Conservation (phyloP, 2,113 vertebrate genomes). For the Stegostoma tigrinum region DNA sequence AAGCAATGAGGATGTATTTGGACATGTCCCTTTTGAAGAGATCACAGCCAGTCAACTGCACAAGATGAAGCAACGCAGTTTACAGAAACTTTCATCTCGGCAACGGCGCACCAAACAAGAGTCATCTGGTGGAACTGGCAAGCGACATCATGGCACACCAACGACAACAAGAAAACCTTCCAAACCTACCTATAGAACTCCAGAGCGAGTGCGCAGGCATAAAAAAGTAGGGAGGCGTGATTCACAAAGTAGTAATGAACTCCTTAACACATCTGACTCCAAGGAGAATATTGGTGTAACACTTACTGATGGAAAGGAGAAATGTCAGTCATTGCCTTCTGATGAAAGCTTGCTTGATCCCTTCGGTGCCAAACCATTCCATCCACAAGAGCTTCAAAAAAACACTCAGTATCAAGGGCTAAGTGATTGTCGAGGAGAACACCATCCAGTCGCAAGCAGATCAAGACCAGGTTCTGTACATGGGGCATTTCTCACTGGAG, state of each 20-base stretch:
- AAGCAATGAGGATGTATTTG: constrained; percentile 73
- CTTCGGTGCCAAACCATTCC: constrained; percentile 88
- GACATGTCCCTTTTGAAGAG: constrained; percentile 67
- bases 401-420: constrained; percentile 67
- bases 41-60: constrained; percentile 63
- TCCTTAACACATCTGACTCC: constrained; percentile 82
- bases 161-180: constrained; percentile 64
- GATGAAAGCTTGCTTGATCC: constrained; percentile 76
- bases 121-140: constrained; percentile 63
- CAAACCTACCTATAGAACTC: constrained; percentile 82
- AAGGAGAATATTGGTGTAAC: constrained; percentile 88
- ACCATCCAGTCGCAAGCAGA: constrained; percentile 54
- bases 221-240: constrained; percentile 79
- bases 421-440: constrained; percentile 59
- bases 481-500: constrained; percentile 48
- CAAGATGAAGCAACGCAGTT: constrained; percentile 75
- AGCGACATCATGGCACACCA: constrained; percentile 84
- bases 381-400: constrained; percentile 63
- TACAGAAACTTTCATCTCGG: constrained; percentile 80
- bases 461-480: constrained; percentile 63
- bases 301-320: constrained; percentile 67
- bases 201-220: constrained; percentile 76
- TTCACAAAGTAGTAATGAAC: constrained; percentile 94
- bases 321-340: constrained; percentile 53
- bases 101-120: constrained; percentile 88